Conservation (phyloP, 2,797 vertebrate species). For the Thalassophryne amazonica region DNA sequence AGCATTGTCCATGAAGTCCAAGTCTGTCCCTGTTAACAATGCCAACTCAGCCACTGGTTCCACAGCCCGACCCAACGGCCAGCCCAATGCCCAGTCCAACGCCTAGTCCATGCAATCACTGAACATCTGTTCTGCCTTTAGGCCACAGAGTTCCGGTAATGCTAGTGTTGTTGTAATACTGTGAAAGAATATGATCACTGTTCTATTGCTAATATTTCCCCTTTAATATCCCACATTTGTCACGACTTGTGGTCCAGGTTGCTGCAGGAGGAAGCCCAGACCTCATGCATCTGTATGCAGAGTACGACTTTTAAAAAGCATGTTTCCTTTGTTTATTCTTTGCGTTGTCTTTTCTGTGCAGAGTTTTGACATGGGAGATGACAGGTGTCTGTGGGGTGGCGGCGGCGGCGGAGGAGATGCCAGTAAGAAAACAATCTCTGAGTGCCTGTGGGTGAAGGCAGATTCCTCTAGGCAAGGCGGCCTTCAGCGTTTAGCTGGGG, state of each 20-base stretch:
- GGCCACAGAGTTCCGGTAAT: no score
- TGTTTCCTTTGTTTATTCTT: slow-evolving; percentile 78
- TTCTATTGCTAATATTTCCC: not conserved
- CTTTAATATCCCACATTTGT: slow-evolving; percentile 1
- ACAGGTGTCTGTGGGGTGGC: slow-evolving; percentile 76
- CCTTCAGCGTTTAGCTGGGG: slow-evolving; percentile 81
- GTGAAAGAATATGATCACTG: not conserved
- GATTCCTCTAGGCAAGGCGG: slow-evolving; percentile 77
- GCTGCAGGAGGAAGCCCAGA: slow-evolving; percentile 50
- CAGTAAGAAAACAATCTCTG: slow-evolving; percentile 75
- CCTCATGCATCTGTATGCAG: slow-evolving; percentile 71
- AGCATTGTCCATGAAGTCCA: no score
- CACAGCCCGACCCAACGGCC: no score
- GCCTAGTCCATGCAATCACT: no score
- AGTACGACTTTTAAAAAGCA: slow-evolving; percentile 62
- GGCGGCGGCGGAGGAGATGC: slow-evolving; percentile 42
- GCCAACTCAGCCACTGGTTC: no score
- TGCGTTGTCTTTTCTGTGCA: slow-evolving; percentile 69
- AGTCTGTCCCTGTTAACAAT: no score
- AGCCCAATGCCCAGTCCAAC: no score
- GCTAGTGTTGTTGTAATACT: no score
- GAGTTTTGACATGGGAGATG: slow-evolving; percentile 77
- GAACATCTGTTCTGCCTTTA: no score
- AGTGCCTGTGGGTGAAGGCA: slow-evolving; percentile 78
- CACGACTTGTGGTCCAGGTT: slow-evolving; percentile 33